A percentile compares a stretch with the other conserved stretches of the same genome.
These are phyloP conservation scores for Coregonus suidteri DNA, from an alignment of 2,797 vertebrate genomes.

Conservation along the genomic window DNA sequence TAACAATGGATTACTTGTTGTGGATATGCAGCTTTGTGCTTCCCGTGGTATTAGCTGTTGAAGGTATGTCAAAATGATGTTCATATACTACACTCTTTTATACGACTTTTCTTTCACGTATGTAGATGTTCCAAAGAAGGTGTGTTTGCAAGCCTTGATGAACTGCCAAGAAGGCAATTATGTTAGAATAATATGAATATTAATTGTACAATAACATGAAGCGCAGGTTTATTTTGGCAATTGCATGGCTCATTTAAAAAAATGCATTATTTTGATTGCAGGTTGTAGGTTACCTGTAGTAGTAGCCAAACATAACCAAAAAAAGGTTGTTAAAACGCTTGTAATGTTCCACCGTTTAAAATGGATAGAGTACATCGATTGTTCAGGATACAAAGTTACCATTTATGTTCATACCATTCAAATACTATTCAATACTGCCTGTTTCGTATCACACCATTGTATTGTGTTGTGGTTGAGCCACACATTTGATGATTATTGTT, in stretches of 20 bases:
- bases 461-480: background rate
- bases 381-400: background rate
- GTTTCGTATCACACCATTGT: background rate
- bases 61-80: slow-evolving; percentile 66
- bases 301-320: background rate
- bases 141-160: background rate
- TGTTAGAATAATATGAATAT: background rate
- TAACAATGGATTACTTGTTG: slow-evolving; percentile 84
- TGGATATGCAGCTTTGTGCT: slow-evolving; percentile 79
- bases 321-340: background rate
- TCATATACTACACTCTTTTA: slow-evolving; percentile 16
- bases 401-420: background rate
- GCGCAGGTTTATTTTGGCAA: background rate
- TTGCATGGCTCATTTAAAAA: background rate
- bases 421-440: background rate
- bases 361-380: background rate
- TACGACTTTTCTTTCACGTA: slow-evolving; percentile 37
- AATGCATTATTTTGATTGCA: background rate
- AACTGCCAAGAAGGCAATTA: background rate
- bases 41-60: slow-evolving; percentile 76
- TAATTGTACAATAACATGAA: background rate
- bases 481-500: background rate
- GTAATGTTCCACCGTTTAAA: background rate
- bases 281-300: background rate
- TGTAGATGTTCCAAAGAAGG: background rate